Conservation (phyloP, 2,888 invertebrate genomes). For the Elegia similella region DNA sequence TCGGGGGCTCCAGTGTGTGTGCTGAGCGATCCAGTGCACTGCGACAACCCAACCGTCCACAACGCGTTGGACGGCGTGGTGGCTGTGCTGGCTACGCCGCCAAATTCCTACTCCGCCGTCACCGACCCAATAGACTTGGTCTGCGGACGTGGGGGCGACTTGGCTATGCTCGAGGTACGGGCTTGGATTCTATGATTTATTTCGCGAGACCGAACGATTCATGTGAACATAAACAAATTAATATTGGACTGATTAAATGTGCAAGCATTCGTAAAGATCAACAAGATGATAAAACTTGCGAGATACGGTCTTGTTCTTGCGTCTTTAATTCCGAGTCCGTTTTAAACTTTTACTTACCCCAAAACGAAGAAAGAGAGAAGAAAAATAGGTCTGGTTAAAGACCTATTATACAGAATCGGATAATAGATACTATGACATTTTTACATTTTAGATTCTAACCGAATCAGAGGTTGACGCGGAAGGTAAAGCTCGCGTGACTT, state of each 20-base stretch:
- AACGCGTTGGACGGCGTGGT: slow-evolving; percentile 71
- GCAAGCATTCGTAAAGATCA: too few relatives aligned
- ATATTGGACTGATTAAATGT: too few relatives aligned
- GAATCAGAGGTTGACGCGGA: slow-evolving; percentile 84
- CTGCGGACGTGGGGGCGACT: slow-evolving; percentile 90
- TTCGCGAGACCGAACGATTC: too few relatives aligned
- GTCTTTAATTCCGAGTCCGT: too few relatives aligned
- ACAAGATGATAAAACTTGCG: too few relatives aligned
- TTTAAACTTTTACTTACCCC: too few relatives aligned
- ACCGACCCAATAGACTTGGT: slow-evolving; percentile 90
- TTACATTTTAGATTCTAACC: slow-evolving; percentile 75
- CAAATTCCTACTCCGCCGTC: slow-evolving; percentile 90
- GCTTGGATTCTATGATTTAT: not conserved
- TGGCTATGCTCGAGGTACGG: slow-evolving; percentile 86
- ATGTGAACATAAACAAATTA: too few relatives aligned
- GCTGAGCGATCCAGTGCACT: slow-evolving; percentile 77
- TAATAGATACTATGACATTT: too few relatives aligned
- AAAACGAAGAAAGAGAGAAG: too few relatives aligned
- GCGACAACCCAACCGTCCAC: slow-evolving; percentile 70
- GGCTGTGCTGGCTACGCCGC: slow-evolving; percentile 85
- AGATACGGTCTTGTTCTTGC: too few relatives aligned
- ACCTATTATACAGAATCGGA: too few relatives aligned
- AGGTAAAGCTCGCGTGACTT: slow-evolving; percentile 82
- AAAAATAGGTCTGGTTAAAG: too few relatives aligned
- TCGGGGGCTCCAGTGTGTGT: slow-evolving; percentile 64